A percentile compares a stretch with the other conserved stretches of the same genome.
Conservation (phyloP, 2,888 invertebrate species). For the Loripinus fragilis region DNA sequence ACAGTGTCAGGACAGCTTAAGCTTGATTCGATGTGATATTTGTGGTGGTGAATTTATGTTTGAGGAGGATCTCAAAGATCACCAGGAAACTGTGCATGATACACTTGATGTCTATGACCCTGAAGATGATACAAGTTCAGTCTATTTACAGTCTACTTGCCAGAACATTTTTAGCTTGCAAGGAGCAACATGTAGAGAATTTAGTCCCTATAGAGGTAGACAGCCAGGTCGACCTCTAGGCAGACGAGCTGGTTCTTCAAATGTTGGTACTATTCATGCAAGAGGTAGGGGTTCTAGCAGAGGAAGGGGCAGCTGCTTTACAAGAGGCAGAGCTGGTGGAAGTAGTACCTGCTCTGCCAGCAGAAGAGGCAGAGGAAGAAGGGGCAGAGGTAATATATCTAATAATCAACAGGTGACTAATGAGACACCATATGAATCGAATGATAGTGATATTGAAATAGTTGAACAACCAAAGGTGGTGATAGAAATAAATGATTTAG, state of each 20-base stretch:
- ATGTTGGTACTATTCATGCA: too few species aligned
- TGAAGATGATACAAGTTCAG: too few species aligned
- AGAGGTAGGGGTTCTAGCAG: not conserved
- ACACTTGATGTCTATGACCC: not conserved
- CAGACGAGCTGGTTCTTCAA: too few species aligned
- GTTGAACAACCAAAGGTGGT: slow-evolving; percentile 18
- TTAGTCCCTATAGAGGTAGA: too few species aligned
- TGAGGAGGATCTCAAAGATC: not conserved
- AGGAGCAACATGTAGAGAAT: too few species aligned
- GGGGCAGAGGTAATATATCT: not conserved
- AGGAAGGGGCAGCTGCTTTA: not conserved
- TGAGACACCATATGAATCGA: not conserved
- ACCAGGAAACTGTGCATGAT: not conserved
- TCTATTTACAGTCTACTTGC: too few species aligned
- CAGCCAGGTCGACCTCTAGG: too few species aligned
- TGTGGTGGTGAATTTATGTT: slow-evolving; percentile 6
- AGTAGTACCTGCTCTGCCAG: not conserved
- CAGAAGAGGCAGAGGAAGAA: not conserved
- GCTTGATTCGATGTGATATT: not conserved
- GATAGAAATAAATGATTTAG: slow-evolving; percentile 23
- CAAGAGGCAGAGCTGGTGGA: not conserved
- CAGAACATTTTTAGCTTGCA: too few species aligned
- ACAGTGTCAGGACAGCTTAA: not conserved
- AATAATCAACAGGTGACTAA: not conserved
- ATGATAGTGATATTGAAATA: slow-evolving; percentile 20